These are phyloP conservation scores for Hyperopisus bebe DNA, from an alignment of 2,113 vertebrate genomes.

Conservation along the genomic window DNA sequence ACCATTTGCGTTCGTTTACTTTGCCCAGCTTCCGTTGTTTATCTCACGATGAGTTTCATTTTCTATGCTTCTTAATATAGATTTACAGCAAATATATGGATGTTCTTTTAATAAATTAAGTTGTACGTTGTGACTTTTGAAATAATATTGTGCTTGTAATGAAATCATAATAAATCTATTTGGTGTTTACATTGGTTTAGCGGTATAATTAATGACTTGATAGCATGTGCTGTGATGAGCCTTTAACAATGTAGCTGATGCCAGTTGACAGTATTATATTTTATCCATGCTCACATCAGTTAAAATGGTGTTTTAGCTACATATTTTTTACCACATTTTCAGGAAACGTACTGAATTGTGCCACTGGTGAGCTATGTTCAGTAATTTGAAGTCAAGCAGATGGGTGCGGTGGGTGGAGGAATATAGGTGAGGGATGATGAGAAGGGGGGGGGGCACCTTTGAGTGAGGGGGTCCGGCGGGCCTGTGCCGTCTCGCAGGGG, in stretches of 20 bases:
- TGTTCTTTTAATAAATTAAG: constrained; percentile 5
- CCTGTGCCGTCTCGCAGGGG: constrained; percentile 37
- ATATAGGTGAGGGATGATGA: not conserved
- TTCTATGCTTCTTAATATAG: constrained; percentile 11
- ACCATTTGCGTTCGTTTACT: constrained; percentile 17
- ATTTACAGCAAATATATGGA: not conserved
- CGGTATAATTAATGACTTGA: not conserved
- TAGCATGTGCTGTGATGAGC: not conserved
- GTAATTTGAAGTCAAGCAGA: not conserved
- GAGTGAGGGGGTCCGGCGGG: not conserved
- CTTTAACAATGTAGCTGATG: not conserved
- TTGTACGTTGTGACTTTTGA: not conserved
- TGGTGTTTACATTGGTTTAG: not conserved
- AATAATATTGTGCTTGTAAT: not conserved
- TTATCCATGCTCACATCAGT: not conserved
- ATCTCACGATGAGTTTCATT: constrained; percentile 9
- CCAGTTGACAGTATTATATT: not conserved
- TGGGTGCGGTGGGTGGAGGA: not conserved
- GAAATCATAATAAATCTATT: not conserved
- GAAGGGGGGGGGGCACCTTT: not conserved
- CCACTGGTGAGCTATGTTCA: not conserved
- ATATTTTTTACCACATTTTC: not conserved
- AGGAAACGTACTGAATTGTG: not conserved
- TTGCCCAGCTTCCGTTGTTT: not conserved
- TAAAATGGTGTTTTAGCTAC: not conserved